A percentile compares a stretch with the other conserved stretches of the same genome.
Evolutionary conservation across 2,888 invertebrate species (phyloP).

Genomic region (Cancer borealis): DNA sequence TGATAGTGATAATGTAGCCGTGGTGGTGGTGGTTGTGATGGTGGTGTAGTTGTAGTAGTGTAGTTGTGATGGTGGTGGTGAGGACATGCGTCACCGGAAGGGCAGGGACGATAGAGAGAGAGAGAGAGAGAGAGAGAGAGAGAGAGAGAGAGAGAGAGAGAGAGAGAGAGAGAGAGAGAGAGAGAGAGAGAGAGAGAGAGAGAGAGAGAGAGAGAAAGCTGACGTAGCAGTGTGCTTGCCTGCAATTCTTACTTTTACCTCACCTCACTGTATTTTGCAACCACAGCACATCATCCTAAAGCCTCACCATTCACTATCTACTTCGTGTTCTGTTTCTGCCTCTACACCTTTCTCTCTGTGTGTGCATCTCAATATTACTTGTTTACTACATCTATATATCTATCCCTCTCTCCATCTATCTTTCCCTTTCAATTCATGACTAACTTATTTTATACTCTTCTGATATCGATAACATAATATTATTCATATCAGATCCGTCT

Average conservation of each 20-base stretch:
- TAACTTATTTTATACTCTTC: neutral
- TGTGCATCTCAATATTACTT: neutral
- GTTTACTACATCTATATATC: neutral
- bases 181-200: conserved; percentile 56
- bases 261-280: neutral
- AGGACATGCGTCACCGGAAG: conserved; percentile 32
- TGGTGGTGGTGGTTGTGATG: neutral
- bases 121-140: conserved; percentile 43
- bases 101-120: neutral
- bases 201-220: conserved; percentile 50
- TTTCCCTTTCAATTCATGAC: neutral
- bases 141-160: conserved; percentile 57
- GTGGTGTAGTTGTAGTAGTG: neutral
- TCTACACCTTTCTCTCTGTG: neutral
- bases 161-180: conserved; percentile 54
- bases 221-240: neutral
- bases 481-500: too few relatives aligned
- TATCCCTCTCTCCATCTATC: neutral
- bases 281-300: neutral
- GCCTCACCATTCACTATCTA: neutral
- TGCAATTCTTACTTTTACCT: neutral
- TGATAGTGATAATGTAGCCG: neutral
- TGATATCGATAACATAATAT: neutral
- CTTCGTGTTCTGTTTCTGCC: neutral
- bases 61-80: neutral